Percentiles rank a stretch among this genome's conserved stretches.
phyloP scores from a whole-genome alignment of 2,888 invertebrate genomes.

The Athetis lepigone region DNA sequence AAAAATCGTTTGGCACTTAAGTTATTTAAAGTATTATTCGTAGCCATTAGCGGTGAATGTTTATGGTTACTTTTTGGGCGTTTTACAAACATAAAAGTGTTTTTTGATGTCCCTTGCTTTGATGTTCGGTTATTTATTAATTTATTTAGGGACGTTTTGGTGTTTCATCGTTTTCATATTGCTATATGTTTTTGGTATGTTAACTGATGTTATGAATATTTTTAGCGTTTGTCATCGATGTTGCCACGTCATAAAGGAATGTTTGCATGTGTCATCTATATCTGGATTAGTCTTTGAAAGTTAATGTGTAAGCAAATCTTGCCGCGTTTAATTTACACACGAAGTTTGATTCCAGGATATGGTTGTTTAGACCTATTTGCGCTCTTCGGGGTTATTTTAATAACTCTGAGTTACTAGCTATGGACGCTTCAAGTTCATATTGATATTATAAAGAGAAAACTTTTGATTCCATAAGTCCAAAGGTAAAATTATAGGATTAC shows the following conservation, averaged over 20 bases:
- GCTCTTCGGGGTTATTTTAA: not conserved
- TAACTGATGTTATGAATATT: constrained; percentile 47
- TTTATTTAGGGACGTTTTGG: constrained; percentile 53
- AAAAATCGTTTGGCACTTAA: constrained; percentile 68
- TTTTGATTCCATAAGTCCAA: no score
- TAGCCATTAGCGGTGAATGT: constrained; percentile 69
- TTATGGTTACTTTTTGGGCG: constrained; percentile 67
- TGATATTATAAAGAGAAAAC: no score
- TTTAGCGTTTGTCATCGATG: constrained; percentile 47
- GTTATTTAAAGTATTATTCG: constrained; percentile 73
- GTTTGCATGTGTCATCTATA: constrained; percentile 36
- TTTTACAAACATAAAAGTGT: constrained; percentile 67
- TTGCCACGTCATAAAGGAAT: constrained; percentile 29
- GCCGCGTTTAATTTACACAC: constrained; percentile 22
- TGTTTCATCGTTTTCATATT: constrained; percentile 37
- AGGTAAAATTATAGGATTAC: no score
- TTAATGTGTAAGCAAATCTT: constrained; percentile 31
- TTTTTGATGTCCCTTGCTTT: constrained; percentile 63
- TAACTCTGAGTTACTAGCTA: no score
- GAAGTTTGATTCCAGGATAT: constrained; percentile 19
- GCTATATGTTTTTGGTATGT: constrained; percentile 38
- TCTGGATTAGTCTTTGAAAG: constrained; percentile 25
- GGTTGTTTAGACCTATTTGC: not conserved
- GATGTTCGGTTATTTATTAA: constrained; percentile 67
- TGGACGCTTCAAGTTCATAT: no score